Percentiles rank a stretch among this genome's conserved stretches.
Conservation (phyloP, 2,113 vertebrate species). For the Caranx melampygus region DNA sequence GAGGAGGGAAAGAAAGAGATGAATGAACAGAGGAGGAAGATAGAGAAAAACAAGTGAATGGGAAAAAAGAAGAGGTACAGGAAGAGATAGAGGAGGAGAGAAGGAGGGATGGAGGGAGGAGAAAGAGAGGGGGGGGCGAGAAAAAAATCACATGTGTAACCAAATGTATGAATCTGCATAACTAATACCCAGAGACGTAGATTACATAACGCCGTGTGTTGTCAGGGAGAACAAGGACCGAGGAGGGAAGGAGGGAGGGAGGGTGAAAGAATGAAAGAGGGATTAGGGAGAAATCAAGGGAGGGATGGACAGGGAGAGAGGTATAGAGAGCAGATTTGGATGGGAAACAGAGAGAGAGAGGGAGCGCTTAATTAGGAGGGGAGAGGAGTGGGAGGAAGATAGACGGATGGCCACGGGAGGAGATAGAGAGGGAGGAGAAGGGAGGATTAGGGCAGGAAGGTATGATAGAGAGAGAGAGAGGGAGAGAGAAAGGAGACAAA, state of each 20-base stretch:
- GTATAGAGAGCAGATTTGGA: constrained; percentile 47
- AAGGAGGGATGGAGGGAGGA: constrained; percentile 14
- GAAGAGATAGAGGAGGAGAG: background rate
- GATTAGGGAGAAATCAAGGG: constrained; percentile 42
- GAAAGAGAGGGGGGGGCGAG: background rate
- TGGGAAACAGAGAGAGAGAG: constrained; percentile 21
- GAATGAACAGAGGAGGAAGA: background rate
- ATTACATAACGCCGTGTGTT: constrained; percentile 77
- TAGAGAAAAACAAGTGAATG: constrained; percentile 11
- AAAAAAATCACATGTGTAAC: constrained; percentile 48
- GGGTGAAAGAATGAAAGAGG: constrained; percentile 19
- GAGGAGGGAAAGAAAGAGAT: constrained; percentile 20
- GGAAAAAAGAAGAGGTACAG: background rate
- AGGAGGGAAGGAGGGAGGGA: constrained; percentile 44
- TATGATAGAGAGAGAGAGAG: background rate
- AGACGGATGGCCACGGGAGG: constrained; percentile 5
- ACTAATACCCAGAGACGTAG: constrained; percentile 75
- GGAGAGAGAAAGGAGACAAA: constrained; percentile 7
- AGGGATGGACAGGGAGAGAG: constrained; percentile 17
- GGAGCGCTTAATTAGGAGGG: constrained; percentile 61
- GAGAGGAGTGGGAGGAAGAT: constrained; percentile 6
- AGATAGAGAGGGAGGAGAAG: background rate
- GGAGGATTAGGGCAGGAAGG: constrained; percentile 60
- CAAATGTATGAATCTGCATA: constrained; percentile 81
- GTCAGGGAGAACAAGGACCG: constrained; percentile 76